phyloP scores from a whole-genome alignment of 2,888 invertebrate species.

The Myopa testacea region DNA sequence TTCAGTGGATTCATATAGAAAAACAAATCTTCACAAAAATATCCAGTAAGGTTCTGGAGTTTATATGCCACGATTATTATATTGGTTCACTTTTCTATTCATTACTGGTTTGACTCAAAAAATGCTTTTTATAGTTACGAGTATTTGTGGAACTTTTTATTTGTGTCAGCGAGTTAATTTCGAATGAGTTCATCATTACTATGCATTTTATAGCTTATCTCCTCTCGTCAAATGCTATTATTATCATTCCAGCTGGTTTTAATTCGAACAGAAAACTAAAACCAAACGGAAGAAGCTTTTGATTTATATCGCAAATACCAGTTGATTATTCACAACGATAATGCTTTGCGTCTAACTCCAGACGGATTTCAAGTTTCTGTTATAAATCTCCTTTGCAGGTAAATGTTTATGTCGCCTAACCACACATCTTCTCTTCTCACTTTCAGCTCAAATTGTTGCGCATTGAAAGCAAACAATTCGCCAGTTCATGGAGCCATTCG shows the following conservation, averaged over 20 bases:
- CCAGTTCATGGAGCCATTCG: conserved; percentile 54
- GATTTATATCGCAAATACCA: conserved; percentile 90
- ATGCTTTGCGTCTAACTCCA: conserved; percentile 78
- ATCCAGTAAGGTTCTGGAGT: too few species aligned
- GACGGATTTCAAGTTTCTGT: conserved; percentile 85
- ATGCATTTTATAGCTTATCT: background rate
- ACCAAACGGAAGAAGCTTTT: conserved; percentile 72
- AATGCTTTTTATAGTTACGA: too few species aligned
- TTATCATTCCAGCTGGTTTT: conserved; percentile 74
- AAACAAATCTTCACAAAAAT: background rate
- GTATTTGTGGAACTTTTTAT: too few species aligned
- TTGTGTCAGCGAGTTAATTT: too few species aligned
- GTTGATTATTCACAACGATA: conserved; percentile 85
- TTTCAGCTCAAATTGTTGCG: conserved; percentile 61
- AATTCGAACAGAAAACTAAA: conserved; percentile 72
- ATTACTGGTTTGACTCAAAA: too few species aligned
- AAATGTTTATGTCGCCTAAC: conserved; percentile 60
- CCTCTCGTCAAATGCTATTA: background rate
- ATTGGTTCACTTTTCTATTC: too few species aligned
- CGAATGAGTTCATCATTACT: too few species aligned
- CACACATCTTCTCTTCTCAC: conserved; percentile 39
- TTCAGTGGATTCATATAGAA: background rate
- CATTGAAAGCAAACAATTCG: conserved; percentile 59
- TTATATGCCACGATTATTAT: background rate
- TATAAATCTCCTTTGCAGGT: conserved; percentile 89